Evolutionary conservation across 2,113 vertebrate species (phyloP), one percentile per base, ranked within the genome.

Genomic region (Microtus pennsylvanicus): DNA sequence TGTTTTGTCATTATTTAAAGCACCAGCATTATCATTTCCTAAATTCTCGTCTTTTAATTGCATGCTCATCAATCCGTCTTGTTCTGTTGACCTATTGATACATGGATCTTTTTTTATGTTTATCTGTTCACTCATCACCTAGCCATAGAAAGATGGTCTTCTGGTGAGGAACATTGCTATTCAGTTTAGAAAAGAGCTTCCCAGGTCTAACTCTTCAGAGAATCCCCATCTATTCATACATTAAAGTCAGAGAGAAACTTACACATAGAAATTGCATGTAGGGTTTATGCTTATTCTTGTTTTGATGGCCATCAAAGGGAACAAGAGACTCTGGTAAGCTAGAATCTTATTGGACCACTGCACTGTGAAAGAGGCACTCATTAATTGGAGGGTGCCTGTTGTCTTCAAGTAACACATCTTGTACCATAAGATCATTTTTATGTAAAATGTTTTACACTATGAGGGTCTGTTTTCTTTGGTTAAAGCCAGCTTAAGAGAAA

Each of bases 381-480:
- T 0, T 26, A 70, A 91, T 10, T 14, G 50, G 45, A 7, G 3
- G 8, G 52, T 80, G 1, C 6, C 9, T 82, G 3, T 22, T 92
- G 17, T 65, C 47, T 89, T 90, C 76, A 14, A 65, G 14, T 2
- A 80, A 83, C 9, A 96, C 24, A 30, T 82, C 52, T 65, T 72
- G 4, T 50, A 78, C 30, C 33, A 10, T 70, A 70, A 94, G 42
- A 76, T 1, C 7, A 77, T 61, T 63, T 94, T 92, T 67, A 87
- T 35, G 61, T 38, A 89, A 92, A 88, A 70, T 16, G 9, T 83
- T 26, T 50, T 52, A 11, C 8, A 94, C 16, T 76, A 1, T 86
- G 83, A 97, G 5, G 65, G 70, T 91, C 50, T 45, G 21, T 94
- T 52, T 93, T 96, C 83, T 97, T 97, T 87, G 58, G 14, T 63